These are phyloP conservation scores for Bergia sp. DNA, from an alignment of 92 coral and sea anemone genomes.

Conservation along the genomic window DNA sequence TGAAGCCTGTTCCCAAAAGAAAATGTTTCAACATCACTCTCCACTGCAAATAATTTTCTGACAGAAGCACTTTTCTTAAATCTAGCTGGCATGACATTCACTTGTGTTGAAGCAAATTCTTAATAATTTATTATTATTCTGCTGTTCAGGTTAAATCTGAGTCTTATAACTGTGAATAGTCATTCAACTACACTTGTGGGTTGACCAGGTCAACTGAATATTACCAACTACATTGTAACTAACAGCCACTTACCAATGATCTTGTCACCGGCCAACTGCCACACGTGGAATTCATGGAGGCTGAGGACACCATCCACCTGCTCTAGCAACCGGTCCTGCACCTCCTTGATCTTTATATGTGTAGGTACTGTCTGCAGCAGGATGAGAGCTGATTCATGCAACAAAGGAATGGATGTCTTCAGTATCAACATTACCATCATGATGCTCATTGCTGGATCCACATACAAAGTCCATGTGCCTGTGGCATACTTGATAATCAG, in stretches of 20 bases:
- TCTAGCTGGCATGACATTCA: too few species aligned
- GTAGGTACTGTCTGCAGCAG: constrained; percentile 97
- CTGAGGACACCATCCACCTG: constrained; percentile 91
- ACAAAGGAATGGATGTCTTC: constrained; percentile 91
- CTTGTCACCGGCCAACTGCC: constrained; percentile 99
- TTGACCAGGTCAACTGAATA: too few species aligned
- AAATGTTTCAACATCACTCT: too few species aligned
- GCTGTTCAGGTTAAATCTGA: too few species aligned
- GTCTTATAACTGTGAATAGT: too few species aligned
- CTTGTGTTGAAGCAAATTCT: too few species aligned
- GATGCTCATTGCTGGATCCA: constrained; percentile 95
- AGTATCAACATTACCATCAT: constrained; percentile 83
- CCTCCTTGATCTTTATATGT: constrained; percentile 92
- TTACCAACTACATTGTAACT: not conserved
- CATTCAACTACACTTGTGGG: too few species aligned
- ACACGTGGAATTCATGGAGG: constrained; percentile 97
- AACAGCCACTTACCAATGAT: constrained; percentile 69
- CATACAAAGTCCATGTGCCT: constrained; percentile 92
- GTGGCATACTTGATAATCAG: constrained; percentile 86
- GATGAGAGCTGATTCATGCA: constrained; percentile 93
- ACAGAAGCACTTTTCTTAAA: too few species aligned
- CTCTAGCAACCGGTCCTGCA: constrained; percentile 88
- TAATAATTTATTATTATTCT: too few species aligned
- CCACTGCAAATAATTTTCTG: too few species aligned
- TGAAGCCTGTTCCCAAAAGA: too few species aligned